Evolutionary conservation across 1,140 invertebrate genomes (phyloP).

Genomic region (Atopsyche davidsoni): DNA sequence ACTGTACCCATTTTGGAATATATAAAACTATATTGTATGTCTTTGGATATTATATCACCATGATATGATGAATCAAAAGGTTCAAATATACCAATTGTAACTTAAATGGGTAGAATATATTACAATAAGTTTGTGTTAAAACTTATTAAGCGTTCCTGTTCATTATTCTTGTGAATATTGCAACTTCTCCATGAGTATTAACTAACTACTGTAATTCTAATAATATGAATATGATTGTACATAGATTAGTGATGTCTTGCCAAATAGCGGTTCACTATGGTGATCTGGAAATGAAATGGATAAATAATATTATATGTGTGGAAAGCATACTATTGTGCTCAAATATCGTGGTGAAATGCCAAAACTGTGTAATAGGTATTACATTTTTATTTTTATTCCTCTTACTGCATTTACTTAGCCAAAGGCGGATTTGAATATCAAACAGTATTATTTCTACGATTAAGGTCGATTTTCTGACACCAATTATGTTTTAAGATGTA

Average conservation of each 20-base stretch:
- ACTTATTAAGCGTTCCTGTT: too few species aligned
- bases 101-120: too few species aligned
- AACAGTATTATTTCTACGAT: not conserved
- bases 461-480: constrained; percentile 7
- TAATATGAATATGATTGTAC: constrained; percentile 14
- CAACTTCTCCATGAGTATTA: constrained; percentile 16
- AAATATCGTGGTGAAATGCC: not conserved
- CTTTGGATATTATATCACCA: not conserved
- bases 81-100: not conserved
- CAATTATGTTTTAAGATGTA: constrained; percentile 21
- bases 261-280: constrained; percentile 6
- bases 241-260: not conserved
- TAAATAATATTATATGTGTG: constrained; percentile 15
- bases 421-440: too few species aligned
- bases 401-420: too few species aligned
- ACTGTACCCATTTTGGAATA: not conserved
- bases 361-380: too few species aligned
- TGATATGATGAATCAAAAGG: not conserved
- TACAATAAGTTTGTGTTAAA: too few species aligned
- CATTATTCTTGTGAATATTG: constrained; percentile 3
- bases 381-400: too few species aligned
- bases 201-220: too few species aligned
- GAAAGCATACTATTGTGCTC: constrained; percentile 5
- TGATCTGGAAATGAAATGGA: constrained; percentile 21
- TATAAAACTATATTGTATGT: not conserved